Base-by-base conservation (phyloP, 2,888 invertebrate species). In the Amphipyra berbera region DNA sequence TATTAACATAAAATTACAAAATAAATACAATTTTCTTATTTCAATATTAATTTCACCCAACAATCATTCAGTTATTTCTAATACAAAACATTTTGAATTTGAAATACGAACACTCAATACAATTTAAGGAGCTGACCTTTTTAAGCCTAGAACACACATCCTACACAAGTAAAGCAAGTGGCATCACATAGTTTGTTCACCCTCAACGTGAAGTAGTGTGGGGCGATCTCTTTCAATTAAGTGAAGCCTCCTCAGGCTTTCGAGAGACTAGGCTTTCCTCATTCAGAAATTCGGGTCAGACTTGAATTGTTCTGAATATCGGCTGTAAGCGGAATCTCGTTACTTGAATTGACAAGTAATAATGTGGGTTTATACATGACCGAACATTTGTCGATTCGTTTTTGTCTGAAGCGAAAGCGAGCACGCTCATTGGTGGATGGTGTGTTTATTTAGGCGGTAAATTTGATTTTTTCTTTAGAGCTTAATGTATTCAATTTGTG, bases 171-270 rank as follows among this genome's bases (percentile, higher is more conserved):
- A 67, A 68, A 78, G 72, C 66, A 82, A 87, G 84, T 79, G 82
- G 80, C 61, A 78, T 73, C 82, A 73, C 81, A 79, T 71, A 86
- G 88, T 86, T 84, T 86, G 86, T 87, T 81, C 84, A 82, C 65
- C 62, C 88, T 88, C 82, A 68, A 86, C 82, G 82, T 86, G 82
- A 66, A 73, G 86, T 87, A 73, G 85, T 88, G 81, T 78, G 82
- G 82, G 77, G 76, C 86, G 91, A 92, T 93, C 91, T 91, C 90
- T 93, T 93, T 91, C 93, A 93, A 93, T 93, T 93, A 93, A 90
- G 86, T 90, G 78, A 82, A 91, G 91, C 81, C 82, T 83, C 74
- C 90, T 91, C 68, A 71, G 65, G 71, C 67, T 71, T 82, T 82
- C 78, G 57, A 83, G 80, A 79, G 81, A 71, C 81, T 74, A 70